phyloP scores from a whole-genome alignment of 2,797 vertebrate genomes.

The Allobates femoralis region DNA sequence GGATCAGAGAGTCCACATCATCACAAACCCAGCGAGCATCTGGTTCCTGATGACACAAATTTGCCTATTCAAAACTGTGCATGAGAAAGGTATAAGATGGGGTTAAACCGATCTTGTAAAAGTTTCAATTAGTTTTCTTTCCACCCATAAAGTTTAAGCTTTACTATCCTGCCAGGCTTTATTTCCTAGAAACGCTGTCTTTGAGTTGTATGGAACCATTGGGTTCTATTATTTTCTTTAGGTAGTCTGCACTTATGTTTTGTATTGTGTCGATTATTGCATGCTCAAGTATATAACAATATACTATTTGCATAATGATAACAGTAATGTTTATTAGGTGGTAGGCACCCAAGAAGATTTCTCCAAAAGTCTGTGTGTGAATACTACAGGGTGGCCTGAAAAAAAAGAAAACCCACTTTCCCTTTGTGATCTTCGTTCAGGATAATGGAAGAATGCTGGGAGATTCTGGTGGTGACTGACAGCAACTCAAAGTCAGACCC shows the following conservation, averaged over 20 bases:
- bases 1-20: conserved; percentile 60
- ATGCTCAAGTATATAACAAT: neutral
- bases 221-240: neutral
- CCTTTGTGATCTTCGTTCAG: no score
- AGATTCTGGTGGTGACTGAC: no score
- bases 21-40: conserved; percentile 61
- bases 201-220: neutral
- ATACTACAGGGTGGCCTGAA: no score
- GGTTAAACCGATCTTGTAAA: conserved; percentile 33
- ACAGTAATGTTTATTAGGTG: no score
- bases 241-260: neutral
- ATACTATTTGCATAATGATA: neutral
- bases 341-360: no score
- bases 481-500: no score
- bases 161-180: conserved; percentile 5
- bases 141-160: conserved; percentile 1
- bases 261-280: neutral
- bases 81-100: neutral
- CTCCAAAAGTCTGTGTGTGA: no score
- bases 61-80: conserved; percentile 56
- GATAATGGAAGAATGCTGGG: no score
- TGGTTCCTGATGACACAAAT: conserved; percentile 51
- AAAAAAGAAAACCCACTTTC: no score
- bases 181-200: neutral
- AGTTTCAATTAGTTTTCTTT: conserved; percentile 43